Base-by-base conservation (phyloP, 2,888 invertebrate genomes). In the Zygogramma bicolorata region DNA sequence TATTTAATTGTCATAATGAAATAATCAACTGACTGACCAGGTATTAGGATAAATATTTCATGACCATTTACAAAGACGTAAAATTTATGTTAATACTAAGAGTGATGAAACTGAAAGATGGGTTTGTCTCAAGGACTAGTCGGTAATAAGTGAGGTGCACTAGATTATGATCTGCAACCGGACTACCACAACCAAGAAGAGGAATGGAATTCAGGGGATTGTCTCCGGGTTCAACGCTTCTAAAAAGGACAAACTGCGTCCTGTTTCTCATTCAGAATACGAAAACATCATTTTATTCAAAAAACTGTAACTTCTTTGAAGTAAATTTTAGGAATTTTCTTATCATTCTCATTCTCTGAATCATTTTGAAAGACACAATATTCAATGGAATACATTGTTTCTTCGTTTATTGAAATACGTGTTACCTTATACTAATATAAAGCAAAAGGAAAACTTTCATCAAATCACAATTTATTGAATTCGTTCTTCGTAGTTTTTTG, bases 41-140 rank as follows among this genome's bases (percentile, higher is more conserved):
- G 10, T 63, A 67, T 67, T 57, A 38, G 67, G 59, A 69, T 57
- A 57, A 69, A 66, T 25, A 53, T 69, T 69, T 62, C 60, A 65
- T 42, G 68, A 72, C 46, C 69, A 22, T 66, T 69, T 53, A 40
- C 31, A 4, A 66, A 73, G 58, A 66, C 73, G 73, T 73, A 69
- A 73, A 69, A 46, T 46, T 46, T 46, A 73, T 73, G 73, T 66
- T 73, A 73, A 69, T 67, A 59, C 42, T 59, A 20, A 40, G 61
- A 15, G 31, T 71, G 67, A 67, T 62, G 71, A 71, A 71, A 71
- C 58, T 67, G 57, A 61, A 63, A 70, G 58, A 71, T 67, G 71
- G 71, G 71, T 67, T 71, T 40, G 71, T 71, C 60, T 66, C 71
- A 71, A 71, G 71, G 71, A 62, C 67, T 6, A 6, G 53, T 8